Base-by-base conservation (phyloP, 2,113 vertebrate genomes). In the Leptobrachium ailaonicum region DNA sequence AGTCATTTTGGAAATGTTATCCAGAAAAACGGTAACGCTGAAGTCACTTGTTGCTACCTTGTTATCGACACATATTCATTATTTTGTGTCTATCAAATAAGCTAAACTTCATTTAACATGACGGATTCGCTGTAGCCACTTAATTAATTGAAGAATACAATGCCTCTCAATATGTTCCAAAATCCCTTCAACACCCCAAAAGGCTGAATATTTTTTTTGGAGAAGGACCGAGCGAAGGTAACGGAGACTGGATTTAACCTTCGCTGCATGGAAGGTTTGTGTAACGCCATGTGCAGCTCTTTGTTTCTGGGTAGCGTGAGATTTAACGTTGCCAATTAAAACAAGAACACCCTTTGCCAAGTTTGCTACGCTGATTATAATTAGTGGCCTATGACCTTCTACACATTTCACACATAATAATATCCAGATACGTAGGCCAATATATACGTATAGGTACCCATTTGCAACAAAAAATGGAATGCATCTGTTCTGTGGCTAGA, bases 291-390 rank as follows among this genome's bases (percentile, higher is more conserved):
- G 45, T 71, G 47, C 70, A 13, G 47, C 69, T 54, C 70, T 50
- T 50, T 50, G 10, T 60, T 60, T 5, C 47, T 50, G 47, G 47
- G 42, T 71, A 71, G 32, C 10, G 20, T 32, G 50, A n/a, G 20
- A 20, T 7, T 54, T 67, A 54, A 41, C 20, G 45, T 40, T 71
- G 70, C 70, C 70, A 71, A 71, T 64, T 76, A 76, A 66, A 41
- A 66, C 74, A 53, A 32, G 9, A 42, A 13, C 56, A 63, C 6
- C 20, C 66, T 77, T 77, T 77, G 20, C 63, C 45, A 66, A 41
- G 47, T 56, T 67, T 75, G 7, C 40, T 40, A 41, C 45, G 66
- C 41, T 77, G 75, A 77, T 77, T 77, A 58, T 70, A 77, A 77
- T 60, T 69, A 60, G 63, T 56, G 43, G 13, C 75, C 50, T 76